Base-by-base conservation (phyloP, 2,113 vertebrate species). In the Notothenia coriiceps region DNA sequence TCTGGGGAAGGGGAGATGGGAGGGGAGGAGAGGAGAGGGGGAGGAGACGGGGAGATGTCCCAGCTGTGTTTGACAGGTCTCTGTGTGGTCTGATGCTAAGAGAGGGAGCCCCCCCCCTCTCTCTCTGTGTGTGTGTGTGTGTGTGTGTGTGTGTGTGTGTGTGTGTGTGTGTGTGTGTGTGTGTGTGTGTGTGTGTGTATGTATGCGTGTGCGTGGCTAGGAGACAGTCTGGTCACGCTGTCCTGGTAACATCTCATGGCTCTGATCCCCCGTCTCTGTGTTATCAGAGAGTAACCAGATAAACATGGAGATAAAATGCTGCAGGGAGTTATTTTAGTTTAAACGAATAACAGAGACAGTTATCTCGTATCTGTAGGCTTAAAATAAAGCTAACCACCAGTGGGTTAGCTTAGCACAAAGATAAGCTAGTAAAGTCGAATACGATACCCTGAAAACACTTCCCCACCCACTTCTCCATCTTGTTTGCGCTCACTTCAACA, bases 21-120 rank as follows among this genome's bases (percentile, higher is more conserved):
- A 69, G 70, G 57, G 56, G 79, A 64, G 69, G 64, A 50, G 77
- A 61, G 65, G 80, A 56, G 18, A 17, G 77, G 56, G 59, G 47
- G 44, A 22, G 52, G 43, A 25, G 57, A 22, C 44, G 78, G 73
- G 70, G 89, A 92, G 85, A 90, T 89, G 89, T 92, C 92, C 91
- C 93, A 94, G 93, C 93, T 95, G 93, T 92, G 90, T 91, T 86
- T 93, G 93, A 92, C 93, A 94, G 90, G 87, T 90, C 88, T 90
- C 83, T 89, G 93, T 93, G 93, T 93, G 93, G 92, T 94, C 92
- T 89, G 88, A 91, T 89, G 88, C 84, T 91, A 17, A 0, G 65
- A 77, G 83, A 80, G 68, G 84, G 86, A 56, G 74, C 44, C 15
- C 15, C 13, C 62, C 43, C 46, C 52, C 13, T 25, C 54, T 55